These are phyloP conservation scores for Scaptomyza pallida DNA, from an alignment of 1,140 invertebrate genomes.

Conservation along the genomic window DNA sequence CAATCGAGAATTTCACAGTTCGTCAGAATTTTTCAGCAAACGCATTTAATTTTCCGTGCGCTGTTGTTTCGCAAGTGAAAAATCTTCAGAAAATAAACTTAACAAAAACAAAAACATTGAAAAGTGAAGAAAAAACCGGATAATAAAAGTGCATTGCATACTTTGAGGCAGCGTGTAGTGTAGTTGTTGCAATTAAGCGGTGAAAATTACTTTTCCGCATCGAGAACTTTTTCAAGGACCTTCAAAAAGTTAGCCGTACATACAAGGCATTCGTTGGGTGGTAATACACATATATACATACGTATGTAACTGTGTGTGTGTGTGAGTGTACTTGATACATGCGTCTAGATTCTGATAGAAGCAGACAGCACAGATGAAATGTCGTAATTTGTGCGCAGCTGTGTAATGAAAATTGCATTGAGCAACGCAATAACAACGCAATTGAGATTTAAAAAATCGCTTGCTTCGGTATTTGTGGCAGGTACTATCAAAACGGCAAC, in stretches of 20 bases:
- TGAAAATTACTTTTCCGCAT: conserved; percentile 35
- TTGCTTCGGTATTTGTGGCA: conserved; percentile 10
- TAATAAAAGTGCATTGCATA: conserved; percentile 52
- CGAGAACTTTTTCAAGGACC: conserved; percentile 70
- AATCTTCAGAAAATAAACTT: conserved; percentile 35
- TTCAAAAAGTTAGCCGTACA: conserved; percentile 43
- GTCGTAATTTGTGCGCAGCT: conserved; percentile 70
- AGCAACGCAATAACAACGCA: conserved; percentile 29
- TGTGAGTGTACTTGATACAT: not conserved
- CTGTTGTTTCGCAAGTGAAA: conserved; percentile 64
- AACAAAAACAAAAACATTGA: conserved; percentile 10
- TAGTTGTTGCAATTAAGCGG: conserved; percentile 1
- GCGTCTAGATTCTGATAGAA: conserved; percentile 44
- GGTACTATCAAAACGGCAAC: conserved; percentile 48
- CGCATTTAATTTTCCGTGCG: conserved; percentile 70
- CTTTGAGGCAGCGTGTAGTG: conserved; percentile 41
- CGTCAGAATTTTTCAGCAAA: conserved; percentile 58
- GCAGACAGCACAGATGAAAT: conserved; percentile 65
- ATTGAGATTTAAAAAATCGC: conserved; percentile 4
- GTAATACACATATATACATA: not conserved
- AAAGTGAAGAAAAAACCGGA: not conserved
- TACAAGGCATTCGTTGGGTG: conserved; percentile 28
- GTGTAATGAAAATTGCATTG: conserved; percentile 64
- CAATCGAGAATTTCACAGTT: conserved; percentile 31
- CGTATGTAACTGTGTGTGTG: conserved; percentile 28